These are phyloP conservation scores for Synergus umbraculus DNA, from an alignment of 2,888 invertebrate species.

Conservation along the genomic window DNA sequence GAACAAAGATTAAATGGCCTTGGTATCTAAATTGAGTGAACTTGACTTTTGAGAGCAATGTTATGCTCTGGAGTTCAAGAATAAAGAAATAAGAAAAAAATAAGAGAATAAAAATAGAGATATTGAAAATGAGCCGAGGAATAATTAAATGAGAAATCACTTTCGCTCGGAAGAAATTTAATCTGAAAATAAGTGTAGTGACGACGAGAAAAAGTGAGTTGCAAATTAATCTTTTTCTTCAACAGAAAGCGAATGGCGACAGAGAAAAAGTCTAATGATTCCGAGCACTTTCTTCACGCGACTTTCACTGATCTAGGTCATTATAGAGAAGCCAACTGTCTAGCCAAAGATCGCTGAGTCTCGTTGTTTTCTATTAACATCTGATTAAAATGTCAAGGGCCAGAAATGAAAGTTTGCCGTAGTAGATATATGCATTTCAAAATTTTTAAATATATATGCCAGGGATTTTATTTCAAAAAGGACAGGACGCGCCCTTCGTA, in stretches of 20 bases:
- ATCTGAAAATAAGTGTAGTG: neutral
- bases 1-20: neutral
- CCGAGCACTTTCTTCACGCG: constrained; percentile 27
- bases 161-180: neutral
- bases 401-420: neutral
- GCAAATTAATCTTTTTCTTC: constrained; percentile 13
- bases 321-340: constrained; percentile 20
- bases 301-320: constrained; percentile 40
- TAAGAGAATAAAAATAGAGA: neutral
- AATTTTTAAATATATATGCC: neutral
- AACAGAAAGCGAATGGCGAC: constrained; percentile 34
- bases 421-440: neutral
- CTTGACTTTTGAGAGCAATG: neutral
- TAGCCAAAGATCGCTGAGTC: neutral
- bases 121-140: neutral
- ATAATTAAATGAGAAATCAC: neutral
- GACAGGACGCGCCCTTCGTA: constrained; percentile 23
- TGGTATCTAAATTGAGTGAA: neutral
- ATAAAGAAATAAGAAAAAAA: neutral
- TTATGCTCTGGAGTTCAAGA: neutral
- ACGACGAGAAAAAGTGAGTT: neutral
- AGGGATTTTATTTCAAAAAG: neutral
- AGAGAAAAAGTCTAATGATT: constrained; percentile 26
- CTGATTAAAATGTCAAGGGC: neutral
- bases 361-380: neutral